These are phyloP conservation scores for Pheosia gnoma DNA, from an alignment of 2,888 invertebrate genomes.

Conservation along the genomic window DNA sequence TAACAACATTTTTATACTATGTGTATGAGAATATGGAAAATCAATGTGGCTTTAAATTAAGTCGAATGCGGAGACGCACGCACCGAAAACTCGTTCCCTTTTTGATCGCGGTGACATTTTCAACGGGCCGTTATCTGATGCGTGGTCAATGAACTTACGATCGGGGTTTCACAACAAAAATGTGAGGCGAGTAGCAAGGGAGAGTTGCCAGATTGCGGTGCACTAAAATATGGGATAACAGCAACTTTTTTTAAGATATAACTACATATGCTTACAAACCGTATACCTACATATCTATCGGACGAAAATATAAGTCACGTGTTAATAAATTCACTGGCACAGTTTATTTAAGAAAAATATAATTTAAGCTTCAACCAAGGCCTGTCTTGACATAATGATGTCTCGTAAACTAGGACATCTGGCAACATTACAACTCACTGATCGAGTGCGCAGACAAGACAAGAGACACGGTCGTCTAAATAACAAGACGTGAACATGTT, in stretches of 20 bases:
- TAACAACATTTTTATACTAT: constrained; percentile 34
- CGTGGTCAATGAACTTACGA: constrained; percentile 48
- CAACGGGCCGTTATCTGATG: constrained; percentile 50
- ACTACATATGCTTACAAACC: not conserved
- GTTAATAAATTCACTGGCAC: too few species aligned
- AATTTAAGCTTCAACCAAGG: not conserved
- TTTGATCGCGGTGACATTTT: constrained; percentile 47
- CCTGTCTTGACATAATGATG: not conserved
- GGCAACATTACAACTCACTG: constrained; percentile 17
- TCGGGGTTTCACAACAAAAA: constrained; percentile 50
- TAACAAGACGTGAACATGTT: constrained; percentile 49
- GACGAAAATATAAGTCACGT: not conserved
- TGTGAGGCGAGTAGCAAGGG: constrained; percentile 30
- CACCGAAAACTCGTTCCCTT: constrained; percentile 52
- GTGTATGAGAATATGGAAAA: constrained; percentile 46
- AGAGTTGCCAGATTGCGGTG: not conserved
- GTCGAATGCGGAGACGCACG: constrained; percentile 37
- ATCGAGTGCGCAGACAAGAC: constrained; percentile 40
- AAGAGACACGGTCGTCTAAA: constrained; percentile 22
- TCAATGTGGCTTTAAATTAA: constrained; percentile 48
- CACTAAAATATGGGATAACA: not conserved
- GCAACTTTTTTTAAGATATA: not conserved
- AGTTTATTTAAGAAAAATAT: too few species aligned
- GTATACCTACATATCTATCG: too few species aligned
- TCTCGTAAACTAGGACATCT: constrained; percentile 1